Evolutionary conservation across 2,888 invertebrate genomes (phyloP), one percentile per base, ranked within the genome.

Genomic region (Halictus ligatus): DNA sequence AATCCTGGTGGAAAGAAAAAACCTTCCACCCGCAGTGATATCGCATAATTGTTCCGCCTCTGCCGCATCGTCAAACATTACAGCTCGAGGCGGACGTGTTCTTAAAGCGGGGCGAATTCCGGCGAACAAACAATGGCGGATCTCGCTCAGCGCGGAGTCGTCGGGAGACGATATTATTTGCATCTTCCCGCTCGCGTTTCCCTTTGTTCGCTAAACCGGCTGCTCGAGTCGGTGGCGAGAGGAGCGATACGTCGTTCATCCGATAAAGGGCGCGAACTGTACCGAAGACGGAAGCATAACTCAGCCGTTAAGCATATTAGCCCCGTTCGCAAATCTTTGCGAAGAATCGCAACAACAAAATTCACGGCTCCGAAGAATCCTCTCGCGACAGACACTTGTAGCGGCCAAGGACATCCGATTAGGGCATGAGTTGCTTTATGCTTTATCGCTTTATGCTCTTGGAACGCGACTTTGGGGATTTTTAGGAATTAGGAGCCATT

Each of bases 211-310:
- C 48, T n/a, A 43, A 71, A 12, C 43, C n/a, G n/a, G 40, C n/a
- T 21, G 69, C 71, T n/a, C 8, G 40, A 18, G 35, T 67, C 13
- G 21, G n/a, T 75, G 35, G 58, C 78, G n/a, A 84, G 78, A 81
- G 80, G 75, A 40, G 35, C 67, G 86, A 81, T 72, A 72, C 78
- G 67, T 21, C 67, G 67, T 54, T 25, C 46, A 18, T 12, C 58
- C 50, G 75, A 82, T 72, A 78, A 83, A 83, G 75, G 85, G 83
- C 50, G 86, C 60, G 75, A 82, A 75, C 71, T 78, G 46, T 81
- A 21, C 77, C 50, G 50, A 40, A 40, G 58, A 60, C n/a, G 78
- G 35, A 54, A 72, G 75, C 78, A 73, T 76, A 75, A 72, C 73
- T 18, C 67, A 75, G 69, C 84, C n/a, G 74, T 81, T 81, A 76